These are phyloP conservation scores for Arothron firmamentum DNA, from an alignment of 2,113 vertebrate species.

Conservation along the genomic window DNA sequence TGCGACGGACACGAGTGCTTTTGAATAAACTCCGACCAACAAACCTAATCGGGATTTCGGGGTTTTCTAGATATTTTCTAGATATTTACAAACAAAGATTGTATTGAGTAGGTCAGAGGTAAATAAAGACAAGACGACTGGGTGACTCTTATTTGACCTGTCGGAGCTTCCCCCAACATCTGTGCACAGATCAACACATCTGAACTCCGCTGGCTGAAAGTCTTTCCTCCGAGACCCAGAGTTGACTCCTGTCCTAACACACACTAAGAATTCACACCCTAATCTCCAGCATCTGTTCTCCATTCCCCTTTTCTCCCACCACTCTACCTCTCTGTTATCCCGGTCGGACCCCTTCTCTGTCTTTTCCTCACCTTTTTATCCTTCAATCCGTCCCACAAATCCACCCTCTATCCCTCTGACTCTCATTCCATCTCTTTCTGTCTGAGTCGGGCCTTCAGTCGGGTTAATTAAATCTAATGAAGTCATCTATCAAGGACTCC, in stretches of 20 bases:
- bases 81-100: too few species aligned
- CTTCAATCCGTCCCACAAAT: constrained; percentile 33
- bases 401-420: constrained; percentile 28
- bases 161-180: constrained; percentile 58
- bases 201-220: background rate
- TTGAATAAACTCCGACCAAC: too few species aligned
- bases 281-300: constrained; percentile 52
- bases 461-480: constrained; percentile 79
- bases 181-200: background rate
- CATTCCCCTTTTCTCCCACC: constrained; percentile 21
- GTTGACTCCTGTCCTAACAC: constrained; percentile 13
- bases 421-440: constrained; percentile 14
- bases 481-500: constrained; percentile 70
- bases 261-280: constrained; percentile 25
- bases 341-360: constrained; percentile 15
- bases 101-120: too few species aligned
- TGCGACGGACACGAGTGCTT: too few species aligned
- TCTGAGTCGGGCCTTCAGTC: constrained; percentile 50
- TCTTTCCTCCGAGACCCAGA: constrained; percentile 1
- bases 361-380: constrained; percentile 38
- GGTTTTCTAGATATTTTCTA: too few species aligned
- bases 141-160: constrained; percentile 17
- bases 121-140: too few species aligned
- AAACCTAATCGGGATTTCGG: too few species aligned
- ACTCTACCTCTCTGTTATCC: constrained; percentile 33